Evolutionary conservation across 2,113 vertebrate genomes (phyloP).

Genomic region (Alces alces): DNA sequence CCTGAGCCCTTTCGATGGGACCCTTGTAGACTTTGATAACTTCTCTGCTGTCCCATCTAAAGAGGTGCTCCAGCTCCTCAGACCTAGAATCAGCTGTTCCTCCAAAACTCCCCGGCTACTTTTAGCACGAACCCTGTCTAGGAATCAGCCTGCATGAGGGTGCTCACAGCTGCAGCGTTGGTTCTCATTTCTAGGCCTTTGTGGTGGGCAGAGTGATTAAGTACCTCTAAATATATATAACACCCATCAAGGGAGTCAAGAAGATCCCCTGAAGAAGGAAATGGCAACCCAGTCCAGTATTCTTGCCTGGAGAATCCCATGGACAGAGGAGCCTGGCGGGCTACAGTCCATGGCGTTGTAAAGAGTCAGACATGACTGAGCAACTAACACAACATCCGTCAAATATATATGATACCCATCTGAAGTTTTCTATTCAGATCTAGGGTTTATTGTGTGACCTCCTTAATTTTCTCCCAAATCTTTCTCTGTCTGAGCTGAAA

Average conservation of each 20-base stretch:
- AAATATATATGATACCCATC: not conserved
- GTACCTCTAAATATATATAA: not conserved
- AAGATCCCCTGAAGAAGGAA: not conserved
- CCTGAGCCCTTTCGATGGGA: no score
- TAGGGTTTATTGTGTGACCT: no score
- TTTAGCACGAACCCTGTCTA: fast-evolving
- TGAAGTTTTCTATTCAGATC: not conserved
- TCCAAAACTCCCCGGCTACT: not conserved
- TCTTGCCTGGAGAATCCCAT: not conserved
- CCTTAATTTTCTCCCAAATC: not conserved
- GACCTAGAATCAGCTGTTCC: not conserved
- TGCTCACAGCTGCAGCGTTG: fast-evolving
- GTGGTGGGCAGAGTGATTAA: fast-evolving
- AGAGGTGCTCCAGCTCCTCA: not conserved
- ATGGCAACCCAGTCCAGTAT: not conserved
- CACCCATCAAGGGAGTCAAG: not conserved
- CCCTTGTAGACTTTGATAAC: fast-evolving
- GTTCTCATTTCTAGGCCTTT: not conserved
- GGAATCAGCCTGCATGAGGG: not conserved
- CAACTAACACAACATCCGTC: not conserved
- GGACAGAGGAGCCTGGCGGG: not conserved
- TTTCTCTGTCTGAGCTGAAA: not conserved
- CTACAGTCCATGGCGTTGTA: not conserved
- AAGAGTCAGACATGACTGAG: not conserved
- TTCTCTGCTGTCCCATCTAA: not conserved